A percentile compares a stretch with the other conserved stretches of the same genome.
Evolutionary conservation across 2,797 vertebrate genomes (phyloP).

Genomic region (Stomatorhinus walkeri): DNA sequence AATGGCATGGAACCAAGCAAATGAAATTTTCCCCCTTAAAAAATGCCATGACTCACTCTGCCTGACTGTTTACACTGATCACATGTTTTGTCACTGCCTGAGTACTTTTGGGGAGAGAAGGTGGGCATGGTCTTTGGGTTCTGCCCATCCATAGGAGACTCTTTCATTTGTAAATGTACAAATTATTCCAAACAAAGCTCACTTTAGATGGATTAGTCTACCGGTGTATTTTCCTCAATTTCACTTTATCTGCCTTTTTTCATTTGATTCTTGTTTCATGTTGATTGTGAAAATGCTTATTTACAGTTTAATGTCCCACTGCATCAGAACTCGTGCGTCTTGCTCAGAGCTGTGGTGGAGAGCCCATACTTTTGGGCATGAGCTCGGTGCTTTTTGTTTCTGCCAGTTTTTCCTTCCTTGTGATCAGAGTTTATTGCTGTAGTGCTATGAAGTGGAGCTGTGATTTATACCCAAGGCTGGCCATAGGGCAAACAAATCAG

Average conservation of each 20-base stretch:
- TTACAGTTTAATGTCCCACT: background rate
- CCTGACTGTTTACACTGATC: conserved; percentile 36
- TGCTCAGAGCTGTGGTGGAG: background rate
- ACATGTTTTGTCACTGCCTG: conserved; percentile 41
- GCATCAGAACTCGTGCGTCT: background rate
- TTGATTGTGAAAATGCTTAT: background rate
- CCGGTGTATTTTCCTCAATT: background rate
- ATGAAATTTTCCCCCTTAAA: background rate
- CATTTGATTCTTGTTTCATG: background rate
- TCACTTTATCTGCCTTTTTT: background rate
- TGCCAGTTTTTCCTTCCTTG: background rate
- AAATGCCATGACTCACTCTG: conserved; percentile 46
- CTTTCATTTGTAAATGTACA: background rate
- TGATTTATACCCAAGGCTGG: background rate
- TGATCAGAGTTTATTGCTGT: background rate
- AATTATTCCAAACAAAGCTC: background rate
- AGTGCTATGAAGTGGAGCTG: background rate
- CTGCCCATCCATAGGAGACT: background rate
- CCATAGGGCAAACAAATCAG: background rate
- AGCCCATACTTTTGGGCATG: background rate
- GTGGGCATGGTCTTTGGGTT: background rate
- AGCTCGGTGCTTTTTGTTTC: background rate
- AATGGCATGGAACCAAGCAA: background rate
- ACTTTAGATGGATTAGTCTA: background rate
- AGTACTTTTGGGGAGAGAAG: background rate